A percentile compares a stretch with the other conserved stretches of the same genome.
Evolutionary conservation across 1,140 invertebrate genomes (phyloP).

Genomic region (Drosophila ironensis): DNA sequence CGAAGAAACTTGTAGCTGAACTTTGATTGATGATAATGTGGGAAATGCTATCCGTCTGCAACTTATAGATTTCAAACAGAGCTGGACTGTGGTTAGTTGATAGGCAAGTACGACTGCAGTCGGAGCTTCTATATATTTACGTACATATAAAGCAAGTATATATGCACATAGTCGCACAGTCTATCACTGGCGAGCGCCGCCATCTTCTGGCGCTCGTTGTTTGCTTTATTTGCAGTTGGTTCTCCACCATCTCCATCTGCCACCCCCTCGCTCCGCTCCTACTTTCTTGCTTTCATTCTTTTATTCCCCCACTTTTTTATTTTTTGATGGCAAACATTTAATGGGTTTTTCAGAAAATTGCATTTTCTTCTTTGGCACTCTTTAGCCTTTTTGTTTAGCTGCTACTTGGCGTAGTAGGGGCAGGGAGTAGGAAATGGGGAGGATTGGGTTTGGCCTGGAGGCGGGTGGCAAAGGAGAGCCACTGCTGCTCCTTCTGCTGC

Average conservation of each 20-base stretch:
- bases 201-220: slow-evolving; percentile 54
- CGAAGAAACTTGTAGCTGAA: too few species aligned
- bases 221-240: slow-evolving; percentile 72
- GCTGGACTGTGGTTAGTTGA: not conserved
- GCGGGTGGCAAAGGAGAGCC: not conserved
- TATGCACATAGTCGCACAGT: slow-evolving; percentile 38
- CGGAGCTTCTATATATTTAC: slow-evolving; percentile 1
- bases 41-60: too few species aligned
- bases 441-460: not conserved
- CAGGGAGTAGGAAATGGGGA: not conserved
- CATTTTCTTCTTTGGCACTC: slow-evolving; percentile 81
- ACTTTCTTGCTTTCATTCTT: slow-evolving; percentile 30
- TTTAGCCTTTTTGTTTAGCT: slow-evolving; percentile 76
- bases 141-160: slow-evolving; percentile 40
- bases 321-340: slow-evolving; percentile 76
- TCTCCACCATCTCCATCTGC: slow-evolving; percentile 24
- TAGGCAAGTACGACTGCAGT: slow-evolving; percentile 6
- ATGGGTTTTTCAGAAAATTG: slow-evolving; percentile 82
- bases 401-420: slow-evolving; percentile 46
- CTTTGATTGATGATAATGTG: too few species aligned
- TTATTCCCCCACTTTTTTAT: slow-evolving; percentile 16
- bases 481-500: slow-evolving; percentile 16
- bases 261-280: not conserved
- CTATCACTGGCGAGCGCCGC: slow-evolving; percentile 41
- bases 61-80: not conserved